A percentile compares a stretch with the other conserved stretches of the same genome.
Evolutionary conservation across 2,797 vertebrate species (phyloP).

Genomic region (Chrysocyon brachyurus): DNA sequence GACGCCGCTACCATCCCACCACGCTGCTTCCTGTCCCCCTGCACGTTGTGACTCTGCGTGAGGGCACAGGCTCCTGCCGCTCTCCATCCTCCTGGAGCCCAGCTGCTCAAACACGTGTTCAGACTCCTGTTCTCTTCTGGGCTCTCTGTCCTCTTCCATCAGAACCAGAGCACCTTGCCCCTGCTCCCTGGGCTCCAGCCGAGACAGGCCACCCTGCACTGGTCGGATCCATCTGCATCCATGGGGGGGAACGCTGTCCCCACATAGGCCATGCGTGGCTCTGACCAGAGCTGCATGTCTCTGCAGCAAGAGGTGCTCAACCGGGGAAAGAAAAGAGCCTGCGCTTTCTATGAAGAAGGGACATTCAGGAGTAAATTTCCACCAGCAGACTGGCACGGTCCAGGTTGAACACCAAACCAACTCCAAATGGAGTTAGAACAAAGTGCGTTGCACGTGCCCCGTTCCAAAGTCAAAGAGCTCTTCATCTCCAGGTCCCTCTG

Average conservation of each 20-base stretch:
- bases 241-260: too few species aligned
- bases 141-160: background rate
- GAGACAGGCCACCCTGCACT: background rate
- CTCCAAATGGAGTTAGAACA: background rate
- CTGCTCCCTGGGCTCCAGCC: background rate
- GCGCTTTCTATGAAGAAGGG: background rate
- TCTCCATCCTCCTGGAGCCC: background rate
- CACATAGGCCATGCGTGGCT: background rate
- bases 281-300: background rate
- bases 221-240: background rate
- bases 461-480: background rate
- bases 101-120: too few species aligned
- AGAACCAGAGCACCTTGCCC: background rate
- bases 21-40: background rate
- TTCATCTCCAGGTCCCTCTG: background rate
- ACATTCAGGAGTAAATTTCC: background rate
- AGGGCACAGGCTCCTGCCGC: background rate
- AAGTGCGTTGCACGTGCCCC: background rate
- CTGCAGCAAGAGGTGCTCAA: background rate
- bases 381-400: background rate
- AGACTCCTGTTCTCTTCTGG: too few species aligned
- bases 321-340: background rate
- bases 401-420: background rate
- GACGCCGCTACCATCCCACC: fast-evolving
- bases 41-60: fast-evolving